Base-by-base conservation (phyloP, 2,113 vertebrate species). In the Barnardius zonarius region DNA sequence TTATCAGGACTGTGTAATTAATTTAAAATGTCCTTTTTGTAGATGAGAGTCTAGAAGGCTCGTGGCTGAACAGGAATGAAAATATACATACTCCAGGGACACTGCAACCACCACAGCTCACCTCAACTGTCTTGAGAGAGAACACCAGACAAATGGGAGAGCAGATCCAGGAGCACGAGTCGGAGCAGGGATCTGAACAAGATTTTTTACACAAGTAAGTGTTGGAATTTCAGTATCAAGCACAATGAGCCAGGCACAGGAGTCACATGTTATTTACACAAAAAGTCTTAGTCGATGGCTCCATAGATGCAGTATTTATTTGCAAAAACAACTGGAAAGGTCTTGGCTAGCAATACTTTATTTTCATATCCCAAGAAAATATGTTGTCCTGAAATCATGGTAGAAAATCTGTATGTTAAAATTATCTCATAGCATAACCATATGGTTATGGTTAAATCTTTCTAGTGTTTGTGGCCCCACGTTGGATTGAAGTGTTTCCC, bases 191-290 rank as follows among this genome's bases (percentile, higher is more conserved):
- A 61, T 99, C 99, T 43, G 99, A 99, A 94, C 99, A 99, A 44
- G 99, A 99, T 97, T 99, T 96, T 85, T 98, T 99, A 95, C 99
- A 99, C 98, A 99, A 99, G 99, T 99, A 97, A 96, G 98, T 97
- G 79, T 10, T 77, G 75, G 63, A 41, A 83, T 92, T 75, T 66
- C 17, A 4, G 9, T 33, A 17, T 66, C 25, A 37, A 76, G 68
- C 13, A 10, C 31, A 22, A 39, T 30, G 7, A 57, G 30, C 30
- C 77, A 70, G 52, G 52, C 30, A 64, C 64, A 81, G 57, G 23
- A 84, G n/a, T 13, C 57, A 31, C 6, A 1, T 51, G 2, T 68
- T 55, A 9, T 16, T 85, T 76, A 19, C 5, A 41, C 28, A 31
- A 31, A 7, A 18, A 55, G 8, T 64, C 59, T 84, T 10, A 31